Conservation (phyloP, 1,140 invertebrate genomes). For the Gryllus bimaculatus region DNA sequence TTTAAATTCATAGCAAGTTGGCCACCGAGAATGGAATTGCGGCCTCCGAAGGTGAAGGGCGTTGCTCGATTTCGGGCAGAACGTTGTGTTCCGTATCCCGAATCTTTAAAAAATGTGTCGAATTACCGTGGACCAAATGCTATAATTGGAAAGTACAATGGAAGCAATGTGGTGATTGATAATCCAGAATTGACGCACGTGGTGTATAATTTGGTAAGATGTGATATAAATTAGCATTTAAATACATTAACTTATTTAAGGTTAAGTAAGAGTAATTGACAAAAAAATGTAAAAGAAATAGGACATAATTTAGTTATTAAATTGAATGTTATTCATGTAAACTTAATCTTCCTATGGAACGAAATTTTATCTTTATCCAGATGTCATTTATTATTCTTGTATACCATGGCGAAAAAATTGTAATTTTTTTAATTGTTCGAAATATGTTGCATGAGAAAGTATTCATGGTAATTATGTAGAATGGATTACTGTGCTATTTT, state of each 20-base stretch:
- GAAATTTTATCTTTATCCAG: not conserved
- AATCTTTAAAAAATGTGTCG: constrained; percentile 27
- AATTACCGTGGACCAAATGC: constrained; percentile 36
- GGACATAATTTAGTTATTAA: not conserved
- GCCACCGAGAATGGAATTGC: constrained; percentile 35
- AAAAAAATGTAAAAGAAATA: too few relatives aligned
- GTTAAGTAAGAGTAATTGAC: not conserved
- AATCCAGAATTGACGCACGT: constrained; percentile 47
- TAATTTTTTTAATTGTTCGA: too few relatives aligned
- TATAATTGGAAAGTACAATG: constrained; percentile 52
- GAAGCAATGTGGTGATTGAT: constrained; percentile 50
- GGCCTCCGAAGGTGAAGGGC: constrained; percentile 36
- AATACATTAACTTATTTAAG: not conserved
- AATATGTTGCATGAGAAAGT: too few relatives aligned
- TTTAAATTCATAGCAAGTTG: too few relatives aligned
- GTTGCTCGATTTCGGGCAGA: constrained; percentile 27
- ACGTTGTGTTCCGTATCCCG: constrained; percentile 38
- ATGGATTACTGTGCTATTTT: too few relatives aligned
- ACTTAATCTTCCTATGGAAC: not conserved
- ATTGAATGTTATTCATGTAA: constrained; percentile 8
- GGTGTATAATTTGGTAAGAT: constrained; percentile 48
- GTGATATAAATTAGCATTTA: not conserved
- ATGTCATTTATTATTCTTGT: not conserved
- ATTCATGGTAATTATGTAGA: too few relatives aligned
- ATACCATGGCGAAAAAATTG: too few relatives aligned